Conservation (phyloP, 2,888 invertebrate species). For the Drepana falcataria region DNA sequence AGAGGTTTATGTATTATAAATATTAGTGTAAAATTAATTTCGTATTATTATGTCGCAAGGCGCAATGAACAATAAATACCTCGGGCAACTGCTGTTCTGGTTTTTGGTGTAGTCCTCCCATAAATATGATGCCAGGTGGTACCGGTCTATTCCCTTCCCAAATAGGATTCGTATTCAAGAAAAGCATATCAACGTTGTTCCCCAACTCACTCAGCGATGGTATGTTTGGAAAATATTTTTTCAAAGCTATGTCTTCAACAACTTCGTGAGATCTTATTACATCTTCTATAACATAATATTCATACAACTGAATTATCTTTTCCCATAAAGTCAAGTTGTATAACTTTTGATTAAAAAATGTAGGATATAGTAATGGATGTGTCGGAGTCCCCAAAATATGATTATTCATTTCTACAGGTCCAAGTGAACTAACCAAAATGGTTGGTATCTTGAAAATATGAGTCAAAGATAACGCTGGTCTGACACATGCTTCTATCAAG, state of each 20-base stretch:
- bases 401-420: constrained; percentile 15
- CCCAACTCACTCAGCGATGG: constrained; percentile 16
- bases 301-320: constrained; percentile 11
- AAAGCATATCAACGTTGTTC: constrained; percentile 31
- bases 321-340: constrained; percentile 18
- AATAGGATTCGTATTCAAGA: constrained; percentile 45
- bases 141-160: constrained; percentile 38
- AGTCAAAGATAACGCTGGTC: constrained; percentile 14
- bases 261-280: constrained; percentile 5
- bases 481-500: constrained; percentile 13
- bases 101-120: constrained; percentile 49
- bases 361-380: constrained; percentile 29
- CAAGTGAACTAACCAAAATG: constrained; percentile 27
- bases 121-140: constrained; percentile 43
- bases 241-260: constrained; percentile 14
- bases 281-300: background rate
- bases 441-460: constrained; percentile 23
- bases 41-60: no score
- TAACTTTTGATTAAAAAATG: constrained; percentile 11
- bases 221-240: constrained; percentile 8
- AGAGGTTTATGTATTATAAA: background rate
- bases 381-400: constrained; percentile 19
- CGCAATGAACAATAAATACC: constrained; percentile 9
- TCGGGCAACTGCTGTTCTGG: constrained; percentile 38
- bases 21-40: no score